Evolutionary conservation across 2,113 vertebrate species (phyloP), one percentile per base, ranked within the genome.

Genomic region (Tupaia tana): DNA sequence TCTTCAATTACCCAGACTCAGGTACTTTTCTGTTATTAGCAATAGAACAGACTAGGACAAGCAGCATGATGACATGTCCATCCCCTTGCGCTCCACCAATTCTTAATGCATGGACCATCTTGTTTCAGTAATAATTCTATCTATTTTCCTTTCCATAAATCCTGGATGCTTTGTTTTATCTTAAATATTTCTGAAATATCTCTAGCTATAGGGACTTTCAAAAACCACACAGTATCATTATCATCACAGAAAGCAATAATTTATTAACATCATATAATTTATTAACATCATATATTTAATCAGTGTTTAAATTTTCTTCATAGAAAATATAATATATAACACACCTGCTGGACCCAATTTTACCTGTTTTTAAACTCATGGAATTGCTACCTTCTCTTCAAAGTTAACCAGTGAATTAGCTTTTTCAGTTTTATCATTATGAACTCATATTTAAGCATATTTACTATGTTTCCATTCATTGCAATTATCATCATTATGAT

Each of bases 301-400:
- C 31, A 86, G 11, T 80, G 56, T 91, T 84, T 67, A 79, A 20
- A 74, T 34, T 77, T 67, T 9, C 31, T 31, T 34, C 66, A 9
- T 24, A 43, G 43, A 43, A 43, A 43, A 43, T 43, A 43, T 43
- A 43, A 43, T 43, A 43, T 43, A 43, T 43, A 43, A 43, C 43
- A 43, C 43, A 43, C 43, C 69, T 63, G 10, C 24, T 89, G 73
- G 24, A 12, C 9, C 61, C 7, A 67, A 34, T 43, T 43, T 85
- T 78, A 61, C 24, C 12, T 67, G 61, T 81, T 93, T 93, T 82
- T 9, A 54, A 89, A 95, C 91, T 90, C n/a, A 95, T 34, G n/a
- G 84, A 20, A 74, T 86, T 56, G 0, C 56, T 92, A 11, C 9
- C 34, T 86, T 70, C 34, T 94, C 29, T 95, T 91, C 58, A 93